Base-by-base conservation (phyloP, 2,797 vertebrate genomes). In the Argentina silus region DNA sequence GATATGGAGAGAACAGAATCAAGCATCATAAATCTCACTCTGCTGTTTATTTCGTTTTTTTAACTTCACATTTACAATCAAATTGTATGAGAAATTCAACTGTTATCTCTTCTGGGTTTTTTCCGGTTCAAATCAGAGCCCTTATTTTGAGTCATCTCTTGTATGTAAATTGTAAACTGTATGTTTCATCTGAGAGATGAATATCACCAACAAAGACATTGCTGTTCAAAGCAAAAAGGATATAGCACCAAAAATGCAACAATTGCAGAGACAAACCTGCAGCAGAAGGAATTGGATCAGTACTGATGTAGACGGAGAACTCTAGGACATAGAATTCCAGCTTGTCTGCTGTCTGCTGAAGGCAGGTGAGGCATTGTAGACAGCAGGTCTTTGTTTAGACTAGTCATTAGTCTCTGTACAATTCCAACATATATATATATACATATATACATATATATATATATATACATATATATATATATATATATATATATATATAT, bases 401-500 rank as follows among this genome's bases (percentile, higher is more conserved):
- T 89, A 90, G 90, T 90, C 69, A 74, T 82, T 92, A 62, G 81
- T 88, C 83, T 92, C 83, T 91, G 83, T 86, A 85, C 87, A 88
- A 91, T 90, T 93, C 84, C 70, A 56, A 84, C 51, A 89, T 89
- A 90, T 87, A 36, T 92, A 89, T 84, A 86, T 91, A 91, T n/a
- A n/a, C n/a, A n/a, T n/a, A n/a, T n/a, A n/a, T n/a, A n/a, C n/a
- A n/a, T n/a, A n/a, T n/a, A n/a, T 92, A 89, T 84, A 86, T 91
- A 91, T 92, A 89, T 84, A 86, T 91, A 91, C n/a, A n/a, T n/a
- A n/a, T n/a, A n/a, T 92, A 89, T 84, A 86, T 91, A 91, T 92
- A 89, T 84, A 86, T 91, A 91, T 92, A 89, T 84, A 86, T 91
- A 91, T 92, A 89, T 84, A 86, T 91, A 91, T 92, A 89, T 84